Evolutionary conservation across 2,797 vertebrate species (phyloP).

Genomic region (Sebastes jordani): DNA sequence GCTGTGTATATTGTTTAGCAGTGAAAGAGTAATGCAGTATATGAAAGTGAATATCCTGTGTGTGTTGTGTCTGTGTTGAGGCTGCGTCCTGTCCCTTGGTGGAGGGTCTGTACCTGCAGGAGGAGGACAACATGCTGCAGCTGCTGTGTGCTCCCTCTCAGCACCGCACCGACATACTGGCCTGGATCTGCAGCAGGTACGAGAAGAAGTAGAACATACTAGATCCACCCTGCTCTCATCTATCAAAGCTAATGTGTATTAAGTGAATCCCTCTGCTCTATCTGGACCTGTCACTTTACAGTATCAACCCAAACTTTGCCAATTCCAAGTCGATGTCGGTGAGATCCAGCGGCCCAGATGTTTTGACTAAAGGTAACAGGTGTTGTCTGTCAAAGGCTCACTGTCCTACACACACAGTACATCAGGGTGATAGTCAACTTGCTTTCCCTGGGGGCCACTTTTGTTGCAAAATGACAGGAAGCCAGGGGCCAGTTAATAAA

Average conservation of each 20-base stretch:
- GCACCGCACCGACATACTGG: conserved; percentile 85
- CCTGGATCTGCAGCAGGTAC: conserved; percentile 88
- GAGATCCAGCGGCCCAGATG: conserved; percentile 57
- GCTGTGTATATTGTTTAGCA: not conserved
- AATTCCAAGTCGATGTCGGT: conserved; percentile 45
- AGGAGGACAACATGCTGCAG: conserved; percentile 80
- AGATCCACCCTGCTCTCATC: not conserved
- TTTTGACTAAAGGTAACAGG: conserved; percentile 68
- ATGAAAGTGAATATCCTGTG: not conserved
- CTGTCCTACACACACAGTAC: not conserved
- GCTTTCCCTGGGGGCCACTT: no score
- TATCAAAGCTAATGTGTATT: no score
- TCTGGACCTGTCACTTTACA: conserved; percentile 44
- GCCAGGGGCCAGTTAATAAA: no score
- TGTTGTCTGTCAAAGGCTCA: not conserved
- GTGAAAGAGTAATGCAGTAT: no score
- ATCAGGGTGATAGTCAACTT: no score
- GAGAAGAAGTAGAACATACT: not conserved
- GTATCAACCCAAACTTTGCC: conserved; percentile 72
- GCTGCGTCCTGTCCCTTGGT: conserved; percentile 83
- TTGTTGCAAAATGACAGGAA: no score
- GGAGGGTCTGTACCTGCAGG: conserved; percentile 82
- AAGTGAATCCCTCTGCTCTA: not conserved
- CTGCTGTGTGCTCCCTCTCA: conserved; percentile 86
- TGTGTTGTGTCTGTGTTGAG: conserved; percentile 60